Evolutionary conservation across 1,140 invertebrate genomes (phyloP), one percentile per base, ranked within the genome.

Genomic region (Drosophila ficusphila): DNA sequence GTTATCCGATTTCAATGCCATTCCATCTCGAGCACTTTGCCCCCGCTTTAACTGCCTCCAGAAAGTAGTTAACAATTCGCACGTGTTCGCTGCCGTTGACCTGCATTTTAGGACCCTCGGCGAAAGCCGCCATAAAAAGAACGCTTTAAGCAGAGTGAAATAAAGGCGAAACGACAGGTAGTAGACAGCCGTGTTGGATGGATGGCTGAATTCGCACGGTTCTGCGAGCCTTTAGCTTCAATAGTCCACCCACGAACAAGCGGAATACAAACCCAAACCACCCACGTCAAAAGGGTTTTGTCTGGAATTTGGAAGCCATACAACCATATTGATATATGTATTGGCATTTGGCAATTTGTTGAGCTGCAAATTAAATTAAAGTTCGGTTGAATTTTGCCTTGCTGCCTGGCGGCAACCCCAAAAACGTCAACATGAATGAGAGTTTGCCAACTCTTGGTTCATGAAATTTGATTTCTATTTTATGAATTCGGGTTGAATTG

Each of bases 51-150:
- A 14, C 27, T 39, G 60, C 42, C 44, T 65, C 41, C 14, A 31
- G 33, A 69, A 69, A 65, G 64, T 52, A 65, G 54, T 71, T 69
- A 54, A 64, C 48, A 51, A 47, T 56, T 34, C 39, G 65, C 73
- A 82, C 65, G 72, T 78, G 75, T 42, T 48, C 34, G 31, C 51
- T 51, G 56, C 60, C 74, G 34, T 29, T 78, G 68, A 83, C 81
- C 78, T 73, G 25, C 42, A 41, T 73, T 68, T 58, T 60, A 62
- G 58, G 42, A 53, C 62, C 29, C 38, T 25, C 29, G n/a, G 47
- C 42, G 9, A 44, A 47, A 18, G 46, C 18, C 36, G 44, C 44
- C 46, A 68, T 67, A 67, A 68, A 67, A 67, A 41, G 21, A 47
- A 23, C 36, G 27, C 61, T 67, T 67, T 42, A 67, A 67, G 27